Evolutionary conservation across 53 echinoderm and acorn worm species (phyloP).

Genomic region (Holothuria scabra): DNA sequence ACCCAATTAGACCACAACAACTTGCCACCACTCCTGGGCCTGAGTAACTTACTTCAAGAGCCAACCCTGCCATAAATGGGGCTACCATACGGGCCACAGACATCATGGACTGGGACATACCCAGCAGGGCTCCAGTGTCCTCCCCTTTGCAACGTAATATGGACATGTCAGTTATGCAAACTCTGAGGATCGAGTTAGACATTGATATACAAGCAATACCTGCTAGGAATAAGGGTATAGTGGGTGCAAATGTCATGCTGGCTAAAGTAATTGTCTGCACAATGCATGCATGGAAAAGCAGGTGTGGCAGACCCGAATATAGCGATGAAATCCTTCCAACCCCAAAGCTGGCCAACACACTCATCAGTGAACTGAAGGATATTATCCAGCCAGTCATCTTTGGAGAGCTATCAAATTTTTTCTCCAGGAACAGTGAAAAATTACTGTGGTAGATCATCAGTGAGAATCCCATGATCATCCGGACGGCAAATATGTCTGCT

Average conservation of each 20-base stretch:
- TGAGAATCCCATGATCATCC: conserved; percentile 77
- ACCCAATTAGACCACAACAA: conserved; percentile 33
- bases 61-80: conserved; percentile 73
- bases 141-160: conserved; percentile 65
- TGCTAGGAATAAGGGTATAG: conserved; percentile 51
- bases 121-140: conserved; percentile 81
- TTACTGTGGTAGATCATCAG: conserved; percentile 86
- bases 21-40: conserved; percentile 72
- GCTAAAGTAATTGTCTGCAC: conserved; percentile 59
- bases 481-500: conserved; percentile 78
- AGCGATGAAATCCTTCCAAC: conserved; percentile 67
- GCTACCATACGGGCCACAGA: conserved; percentile 74
- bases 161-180: conserved; percentile 78
- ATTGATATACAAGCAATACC: conserved; percentile 64
- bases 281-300: conserved; percentile 71
- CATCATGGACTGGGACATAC: conserved; percentile 78
- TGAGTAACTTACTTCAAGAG: conserved; percentile 65
- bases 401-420: conserved; percentile 71
- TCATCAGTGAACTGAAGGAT: conserved; percentile 71
- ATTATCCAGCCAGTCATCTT: conserved; percentile 80
- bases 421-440: conserved; percentile 77
- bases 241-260: conserved; percentile 66
- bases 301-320: conserved; percentile 64
- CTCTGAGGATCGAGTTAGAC: conserved; percentile 66
- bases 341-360: conserved; percentile 64